Percentiles rank a stretch among this genome's conserved stretches.
These are phyloP conservation scores for Pomacea maculata DNA, from an alignment of 1,140 invertebrate species.

Conservation along the genomic window DNA sequence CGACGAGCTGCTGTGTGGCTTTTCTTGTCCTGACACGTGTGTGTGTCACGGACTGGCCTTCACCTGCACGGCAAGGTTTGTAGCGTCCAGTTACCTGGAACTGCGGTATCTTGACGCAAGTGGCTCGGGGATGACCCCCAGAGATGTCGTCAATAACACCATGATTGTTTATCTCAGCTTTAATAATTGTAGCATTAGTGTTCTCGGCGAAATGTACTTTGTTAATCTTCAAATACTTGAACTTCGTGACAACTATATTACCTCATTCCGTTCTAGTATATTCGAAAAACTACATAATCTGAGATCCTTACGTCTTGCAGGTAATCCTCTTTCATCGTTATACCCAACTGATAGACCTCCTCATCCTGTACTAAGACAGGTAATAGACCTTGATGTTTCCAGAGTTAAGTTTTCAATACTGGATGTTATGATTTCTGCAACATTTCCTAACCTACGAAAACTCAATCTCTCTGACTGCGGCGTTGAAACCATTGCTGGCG, in stretches of 20 bases:
- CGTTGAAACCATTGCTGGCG: background rate
- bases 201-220: background rate
- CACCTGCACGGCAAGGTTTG: no score
- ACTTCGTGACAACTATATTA: background rate
- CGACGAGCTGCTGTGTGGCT: background rate
- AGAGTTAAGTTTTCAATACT: background rate
- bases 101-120: no score
- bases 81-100: no score
- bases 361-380: background rate
- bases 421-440: background rate
- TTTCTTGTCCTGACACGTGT: background rate
- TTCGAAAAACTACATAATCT: background rate
- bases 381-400: background rate
- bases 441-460: background rate
- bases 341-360: background rate
- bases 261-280: background rate
- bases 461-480: background rate
- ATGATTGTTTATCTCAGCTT: background rate
- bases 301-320: background rate
- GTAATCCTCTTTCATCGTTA: background rate
- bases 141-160: background rate
- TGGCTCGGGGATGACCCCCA: no score
- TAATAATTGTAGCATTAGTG: background rate
- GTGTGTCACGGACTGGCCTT: background rate
- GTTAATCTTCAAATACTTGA: background rate